Conservation (phyloP, 2,888 invertebrate genomes). For the Cremastinae sp. region DNA sequence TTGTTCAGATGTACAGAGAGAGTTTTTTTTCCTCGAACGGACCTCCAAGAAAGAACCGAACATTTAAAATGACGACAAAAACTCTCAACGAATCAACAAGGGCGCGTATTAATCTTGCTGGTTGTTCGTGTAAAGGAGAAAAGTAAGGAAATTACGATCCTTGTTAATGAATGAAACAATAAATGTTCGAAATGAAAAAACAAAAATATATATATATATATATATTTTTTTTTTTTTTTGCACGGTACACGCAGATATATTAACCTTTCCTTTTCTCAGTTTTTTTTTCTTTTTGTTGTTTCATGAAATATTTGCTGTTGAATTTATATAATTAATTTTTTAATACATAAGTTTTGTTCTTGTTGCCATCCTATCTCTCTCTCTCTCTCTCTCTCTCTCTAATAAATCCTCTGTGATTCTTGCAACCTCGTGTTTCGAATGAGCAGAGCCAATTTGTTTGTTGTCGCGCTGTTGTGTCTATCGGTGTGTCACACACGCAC, state of each 20-base stretch:
- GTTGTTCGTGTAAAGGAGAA: slow-evolving; percentile 14
- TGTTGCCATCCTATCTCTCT: neutral
- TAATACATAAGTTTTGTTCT: slow-evolving; percentile 16
- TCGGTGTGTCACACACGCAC: slow-evolving; percentile 69
- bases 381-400: slow-evolving; percentile 21
- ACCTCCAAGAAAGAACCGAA: slow-evolving; percentile 54
- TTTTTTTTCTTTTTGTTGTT: no score
- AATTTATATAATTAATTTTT: slow-evolving; percentile 1
- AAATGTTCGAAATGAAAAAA: no score
- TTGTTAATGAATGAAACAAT: slow-evolving; percentile 57
- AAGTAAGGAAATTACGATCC: slow-evolving; percentile 31
- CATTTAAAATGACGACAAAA: slow-evolving; percentile 49
- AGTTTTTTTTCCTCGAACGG: slow-evolving; percentile 52
- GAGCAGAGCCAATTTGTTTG: slow-evolving; percentile 62
- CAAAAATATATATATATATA: no score
- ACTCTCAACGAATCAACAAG: slow-evolving; percentile 44
- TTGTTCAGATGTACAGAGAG: slow-evolving; percentile 55
- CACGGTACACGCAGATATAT: slow-evolving; percentile 59
- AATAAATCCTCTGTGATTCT: slow-evolving; percentile 28
- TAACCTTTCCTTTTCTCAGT: no score
- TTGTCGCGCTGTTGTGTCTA: slow-evolving; percentile 65
- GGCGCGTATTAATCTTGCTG: slow-evolving; percentile 27
- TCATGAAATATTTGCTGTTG: slow-evolving; percentile 9
- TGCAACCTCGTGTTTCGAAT: slow-evolving; percentile 14
- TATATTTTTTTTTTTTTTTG: no score